A percentile compares a stretch with the other conserved stretches of the same genome.
Evolutionary conservation across 53 echinoderm and acorn worm species (phyloP).

Genomic region (Hippasteria phrygiana): DNA sequence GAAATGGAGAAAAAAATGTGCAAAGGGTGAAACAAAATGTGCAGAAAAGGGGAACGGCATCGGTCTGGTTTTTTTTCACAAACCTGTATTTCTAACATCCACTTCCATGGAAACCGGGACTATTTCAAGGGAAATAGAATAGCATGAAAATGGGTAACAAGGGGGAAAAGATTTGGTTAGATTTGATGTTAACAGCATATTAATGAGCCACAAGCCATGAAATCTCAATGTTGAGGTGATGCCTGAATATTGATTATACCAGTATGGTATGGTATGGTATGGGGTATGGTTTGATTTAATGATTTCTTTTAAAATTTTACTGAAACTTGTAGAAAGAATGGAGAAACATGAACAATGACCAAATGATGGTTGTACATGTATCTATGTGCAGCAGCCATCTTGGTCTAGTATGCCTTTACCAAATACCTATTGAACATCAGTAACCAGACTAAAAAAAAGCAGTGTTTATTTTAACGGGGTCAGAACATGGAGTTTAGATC

Average conservation of each 20-base stretch:
- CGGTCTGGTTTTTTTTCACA: slow-evolving; percentile 3
- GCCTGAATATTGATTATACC: too few species aligned
- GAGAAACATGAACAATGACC: too few species aligned
- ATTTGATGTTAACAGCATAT: slow-evolving; percentile 18
- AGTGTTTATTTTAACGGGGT: too few species aligned
- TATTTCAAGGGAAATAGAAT: slow-evolving; percentile 9
- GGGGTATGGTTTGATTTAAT: too few species aligned
- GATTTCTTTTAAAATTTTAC: too few species aligned
- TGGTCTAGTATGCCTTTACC: too few species aligned
- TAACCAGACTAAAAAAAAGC: too few species aligned
- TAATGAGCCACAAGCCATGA: slow-evolving; percentile 12
- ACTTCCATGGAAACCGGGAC: slow-evolving; percentile 20
- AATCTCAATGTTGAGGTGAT: too few species aligned
- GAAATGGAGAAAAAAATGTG: not conserved
- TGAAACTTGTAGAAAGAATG: too few species aligned
- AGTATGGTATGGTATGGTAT: too few species aligned
- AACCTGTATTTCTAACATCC: slow-evolving; percentile 38
- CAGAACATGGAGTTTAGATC: too few species aligned
- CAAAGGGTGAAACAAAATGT: not conserved
- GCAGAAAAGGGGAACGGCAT: not conserved
- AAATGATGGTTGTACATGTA: not conserved
- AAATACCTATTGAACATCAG: too few species aligned
- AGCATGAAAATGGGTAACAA: slow-evolving; percentile 22
- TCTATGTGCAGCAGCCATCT: slow-evolving; percentile 8
- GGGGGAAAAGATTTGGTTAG: not conserved